Base-by-base conservation (phyloP, 2,888 invertebrate species). In the Acleris laterana region DNA sequence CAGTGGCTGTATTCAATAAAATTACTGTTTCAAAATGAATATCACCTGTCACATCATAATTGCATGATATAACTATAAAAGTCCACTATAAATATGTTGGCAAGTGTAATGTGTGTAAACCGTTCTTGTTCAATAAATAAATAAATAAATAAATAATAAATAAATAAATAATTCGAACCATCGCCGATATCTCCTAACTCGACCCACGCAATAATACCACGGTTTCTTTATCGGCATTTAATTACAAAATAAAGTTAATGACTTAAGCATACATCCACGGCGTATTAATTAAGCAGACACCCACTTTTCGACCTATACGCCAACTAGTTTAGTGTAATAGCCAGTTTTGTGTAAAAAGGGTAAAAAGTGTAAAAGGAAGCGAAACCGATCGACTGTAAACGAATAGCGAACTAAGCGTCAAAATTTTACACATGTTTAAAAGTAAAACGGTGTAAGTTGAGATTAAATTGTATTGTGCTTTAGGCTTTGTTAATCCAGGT, bases 211-310 rank as follows among this genome's bases (percentile, higher is more conserved):
- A 72, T 80, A 78, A 71, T 64, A 69, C 70, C 71, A 69, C 72
- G 79, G 81, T 89, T 89, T 88, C 86, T 89, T 85, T 84, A 88
- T 85, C 85, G 87, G 77, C 88, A 86, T 89, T 89, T 89, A 89
- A 89, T 87, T 86, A 88, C 84, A 85, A 83, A 84, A 85, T 87
- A 83, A 82, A 86, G 83, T 84, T 66, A 64, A 63, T 62, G 38
- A 58, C 60, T 64, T 67, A 67, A 61, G 55, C 55, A 69, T 66
- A 68, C 52, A 66, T 67, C 50, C 65, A 56, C 59, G 52, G 52
- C 59, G 44, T 62, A 55, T 79, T 78, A 82, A 81, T 78, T 81
- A 80, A 73, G 64, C 73, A 75, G 75, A 77, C 57, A 48, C 48
- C 50, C 49, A 62, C 56, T 57, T 51, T 57, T 56, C 60, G 61